Conservation (phyloP, 1,140 invertebrate genomes). For the Pomacea maculata region DNA sequence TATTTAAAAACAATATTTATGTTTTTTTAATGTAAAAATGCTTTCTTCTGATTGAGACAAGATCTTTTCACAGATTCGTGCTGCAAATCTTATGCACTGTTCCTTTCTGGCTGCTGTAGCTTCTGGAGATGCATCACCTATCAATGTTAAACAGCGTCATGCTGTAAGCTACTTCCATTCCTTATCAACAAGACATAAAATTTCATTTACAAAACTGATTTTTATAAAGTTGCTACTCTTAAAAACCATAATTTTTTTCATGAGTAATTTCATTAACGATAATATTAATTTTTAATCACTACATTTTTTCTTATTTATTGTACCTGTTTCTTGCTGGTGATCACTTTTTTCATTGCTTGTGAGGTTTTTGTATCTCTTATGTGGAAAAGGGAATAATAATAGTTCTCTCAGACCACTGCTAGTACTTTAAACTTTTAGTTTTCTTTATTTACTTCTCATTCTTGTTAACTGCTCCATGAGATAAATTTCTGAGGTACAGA, state of each 20-base stretch:
- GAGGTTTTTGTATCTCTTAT: too few relatives aligned
- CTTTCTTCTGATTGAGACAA: not conserved
- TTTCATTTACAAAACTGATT: not conserved
- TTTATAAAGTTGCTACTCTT: not conserved
- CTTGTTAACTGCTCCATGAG: not conserved
- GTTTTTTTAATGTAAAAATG: not conserved
- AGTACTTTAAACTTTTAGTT: not conserved
- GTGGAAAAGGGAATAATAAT: too few relatives aligned
- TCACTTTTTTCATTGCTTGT: too few relatives aligned
- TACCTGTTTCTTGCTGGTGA: too few relatives aligned
- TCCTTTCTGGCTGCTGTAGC: constrained; percentile 82
- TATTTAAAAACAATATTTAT: too few relatives aligned
- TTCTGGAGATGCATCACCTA: constrained; percentile 80
- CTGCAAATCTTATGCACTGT: constrained; percentile 90
- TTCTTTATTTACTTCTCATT: not conserved
- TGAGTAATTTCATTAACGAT: too few relatives aligned
- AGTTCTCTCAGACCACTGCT: too few relatives aligned
- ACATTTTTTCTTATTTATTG: too few relatives aligned
- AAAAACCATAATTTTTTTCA: too few relatives aligned
- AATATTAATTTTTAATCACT: too few relatives aligned
- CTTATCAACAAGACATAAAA: not conserved
- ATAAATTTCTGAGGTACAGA: not conserved
- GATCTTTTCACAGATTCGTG: constrained; percentile 61
- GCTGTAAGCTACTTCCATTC: constrained; percentile 34
- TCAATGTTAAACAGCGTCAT: constrained; percentile 76